Evolutionary conservation across 2,888 invertebrate species (phyloP), one percentile per base, ranked within the genome.

Genomic region (Stenolophus ochropezus): DNA sequence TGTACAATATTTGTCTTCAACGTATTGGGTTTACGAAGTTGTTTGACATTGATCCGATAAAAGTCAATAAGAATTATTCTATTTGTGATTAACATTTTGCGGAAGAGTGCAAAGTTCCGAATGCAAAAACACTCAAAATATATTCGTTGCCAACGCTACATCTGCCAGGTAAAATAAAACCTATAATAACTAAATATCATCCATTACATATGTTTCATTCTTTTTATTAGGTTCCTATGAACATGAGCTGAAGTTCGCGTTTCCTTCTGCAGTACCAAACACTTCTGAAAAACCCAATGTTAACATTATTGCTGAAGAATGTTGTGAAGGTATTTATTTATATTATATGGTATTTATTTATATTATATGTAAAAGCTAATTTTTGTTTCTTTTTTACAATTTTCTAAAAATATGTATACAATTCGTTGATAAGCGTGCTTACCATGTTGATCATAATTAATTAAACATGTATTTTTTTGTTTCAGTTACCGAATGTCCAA

Each of bases 1-100:
- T 27, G 2, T 65, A 27, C 61, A 25, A 65, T 16, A 27, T 65
- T 27, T 65, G 61, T 23, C 6, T 65, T n/a, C n/a, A 65, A n/a
- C 61, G 61, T 65, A 58, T 58, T 18, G 61, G 2, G 27, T n/a
- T 6, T 16, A 27, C 0, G 4, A 65, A 65, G n/a, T 5, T 65
- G 2, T 20, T 23, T 20, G 58, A 18, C 11, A 21, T 58, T 11
- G 1, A 4, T 58, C 21, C 20, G 8, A 18, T 58, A n/a, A 58
- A 58, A 20, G 23, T 58, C 5, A 1, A 21, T 58, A 58, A 58
- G 5, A 21, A 20, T 11, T 58, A 58, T 18, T 18, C 6, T 21
- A 18, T 58, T 8, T 58, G 58, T 23, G 16, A 6, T n/a, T 5
- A 56, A 21, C 58, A 58, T 58, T 58, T 58, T 58, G 16, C 58